Evolutionary conservation across 2,797 vertebrate genomes (phyloP).

Genomic region (Chromobotia macracanthus): DNA sequence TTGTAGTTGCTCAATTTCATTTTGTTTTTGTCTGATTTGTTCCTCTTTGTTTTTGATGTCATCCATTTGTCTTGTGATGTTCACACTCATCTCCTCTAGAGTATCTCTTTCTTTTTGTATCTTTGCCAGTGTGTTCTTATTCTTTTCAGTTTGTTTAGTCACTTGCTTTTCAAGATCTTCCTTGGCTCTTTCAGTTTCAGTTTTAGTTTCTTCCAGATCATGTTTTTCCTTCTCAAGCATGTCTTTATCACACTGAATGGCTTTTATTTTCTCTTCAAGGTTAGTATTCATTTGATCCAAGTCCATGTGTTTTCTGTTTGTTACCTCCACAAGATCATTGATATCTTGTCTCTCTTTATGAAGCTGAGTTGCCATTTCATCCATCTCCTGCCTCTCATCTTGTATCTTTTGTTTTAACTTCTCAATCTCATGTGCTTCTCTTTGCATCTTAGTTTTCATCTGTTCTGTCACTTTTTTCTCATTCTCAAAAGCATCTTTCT

Average conservation of each 20-base stretch:
- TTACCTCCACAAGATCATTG: background rate
- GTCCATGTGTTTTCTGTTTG: background rate
- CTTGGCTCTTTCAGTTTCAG: background rate
- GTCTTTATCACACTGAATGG: background rate
- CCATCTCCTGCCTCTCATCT: background rate
- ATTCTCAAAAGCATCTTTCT: background rate
- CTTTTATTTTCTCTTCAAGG: background rate
- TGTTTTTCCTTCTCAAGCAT: background rate
- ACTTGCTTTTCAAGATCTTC: background rate
- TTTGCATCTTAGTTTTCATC: conserved; percentile 8
- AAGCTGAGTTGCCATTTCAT: background rate
- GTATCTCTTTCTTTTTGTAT: background rate
- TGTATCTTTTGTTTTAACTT: conserved; percentile 4
- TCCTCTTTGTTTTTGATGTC: background rate
- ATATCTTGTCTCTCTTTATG: conserved; percentile 11
- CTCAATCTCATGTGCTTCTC: background rate
- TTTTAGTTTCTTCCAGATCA: background rate
- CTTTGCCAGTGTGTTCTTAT: background rate
- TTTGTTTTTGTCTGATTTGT: conserved; percentile 3
- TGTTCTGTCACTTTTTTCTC: background rate
- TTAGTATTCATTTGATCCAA: background rate
- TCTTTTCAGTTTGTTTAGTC: background rate
- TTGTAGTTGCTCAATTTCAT: background rate
- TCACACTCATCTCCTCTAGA: background rate
- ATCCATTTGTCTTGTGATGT: conserved; percentile 4